Percentiles rank a stretch among this genome's conserved stretches.
These are phyloP conservation scores for Elysia crispata DNA, from an alignment of 2,888 invertebrate species.

Conservation along the genomic window DNA sequence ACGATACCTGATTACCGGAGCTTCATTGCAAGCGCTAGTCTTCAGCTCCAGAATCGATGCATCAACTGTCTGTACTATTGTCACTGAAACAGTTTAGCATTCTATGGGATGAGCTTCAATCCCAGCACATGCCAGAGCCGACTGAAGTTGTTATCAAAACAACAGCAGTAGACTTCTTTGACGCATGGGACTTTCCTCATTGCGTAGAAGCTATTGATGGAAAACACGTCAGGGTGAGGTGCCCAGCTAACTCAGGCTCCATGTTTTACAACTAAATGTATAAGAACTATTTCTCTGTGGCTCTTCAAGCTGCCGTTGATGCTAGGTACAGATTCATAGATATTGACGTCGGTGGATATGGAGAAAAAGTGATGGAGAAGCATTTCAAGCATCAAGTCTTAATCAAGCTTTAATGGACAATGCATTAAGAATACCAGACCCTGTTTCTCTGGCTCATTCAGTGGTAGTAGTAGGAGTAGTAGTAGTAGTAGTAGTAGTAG, in stretches of 20 bases:
- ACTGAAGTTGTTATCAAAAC: neutral
- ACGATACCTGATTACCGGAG: neutral
- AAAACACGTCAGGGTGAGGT: conserved; percentile 12
- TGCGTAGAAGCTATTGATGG: conserved; percentile 12
- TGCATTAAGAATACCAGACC: neutral
- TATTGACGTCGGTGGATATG: conserved; percentile 28
- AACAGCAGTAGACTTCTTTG: conserved; percentile 5
- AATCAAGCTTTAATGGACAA: conserved; percentile 9
- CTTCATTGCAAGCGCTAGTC: neutral
- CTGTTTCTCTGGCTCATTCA: conserved; percentile 4
- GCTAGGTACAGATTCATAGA: conserved; percentile 30
- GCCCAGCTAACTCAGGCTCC: conserved; percentile 9
- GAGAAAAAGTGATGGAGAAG: conserved; percentile 27
- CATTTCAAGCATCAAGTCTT: conserved; percentile 30
- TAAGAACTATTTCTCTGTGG: conserved; percentile 1
- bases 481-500: no score
- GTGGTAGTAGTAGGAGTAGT: no score
- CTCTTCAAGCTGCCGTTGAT: conserved; percentile 6
- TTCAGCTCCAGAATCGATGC: neutral
- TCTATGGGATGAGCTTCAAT: neutral
- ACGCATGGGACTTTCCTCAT: conserved; percentile 3
- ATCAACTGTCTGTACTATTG: neutral
- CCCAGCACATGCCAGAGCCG: conserved; percentile 1
- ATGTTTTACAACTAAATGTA: neutral
- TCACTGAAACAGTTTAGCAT: conserved; percentile 6